Evolutionary conservation across 2,113 vertebrate species (phyloP), one percentile per base, ranked within the genome.

Genomic region (Nothocercus julius): DNA sequence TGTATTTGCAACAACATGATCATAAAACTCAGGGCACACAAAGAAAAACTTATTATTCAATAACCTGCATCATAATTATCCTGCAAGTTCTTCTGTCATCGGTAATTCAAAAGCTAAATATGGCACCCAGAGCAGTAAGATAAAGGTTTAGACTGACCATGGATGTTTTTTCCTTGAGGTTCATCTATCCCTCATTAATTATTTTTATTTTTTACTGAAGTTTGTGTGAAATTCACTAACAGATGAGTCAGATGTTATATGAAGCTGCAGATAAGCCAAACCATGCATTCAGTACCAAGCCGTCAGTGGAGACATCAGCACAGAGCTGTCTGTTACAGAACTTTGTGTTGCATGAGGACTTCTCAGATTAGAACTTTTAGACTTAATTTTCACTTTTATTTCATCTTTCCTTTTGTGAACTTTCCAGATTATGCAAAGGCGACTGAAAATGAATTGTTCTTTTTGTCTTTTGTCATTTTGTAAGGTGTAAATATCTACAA

Each of bases 261-360:
- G 40, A 15, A 44, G 28, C n/a, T 15, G 9, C 1, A 45, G 25
- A 2, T 1, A 3, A 24, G 15, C 28, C n/a, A 64, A 34, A 34
- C 1, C 28, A 2, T 20, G 1, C 3, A 27, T 8, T 13, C 68
- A 32, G 36, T 2, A 18, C n/a, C 11, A 47, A 28, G 9, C 21
- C 40, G 9, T 25, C 13, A 2, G 30, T 22, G 18, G 28, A 53
- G 56, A 10, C n/a, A 34, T n/a, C 53, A 32, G 18, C 67, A 19
- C 1, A 68, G 62, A 32, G 24, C 54, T 51, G 32, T 32, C 17
- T 7, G 36, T 13, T 49, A 18, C 22, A 22, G 19, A n/a, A 16
- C 3, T 53, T 53, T 74, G 9, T 16, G 42, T n/a, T 15, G 15
- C 27, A 13, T 10, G 30, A 40, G 8, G 20, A 11, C 11, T 45